These are phyloP conservation scores for Halictus quadricinctus DNA, from an alignment of 2,888 invertebrate genomes.

Conservation along the genomic window DNA sequence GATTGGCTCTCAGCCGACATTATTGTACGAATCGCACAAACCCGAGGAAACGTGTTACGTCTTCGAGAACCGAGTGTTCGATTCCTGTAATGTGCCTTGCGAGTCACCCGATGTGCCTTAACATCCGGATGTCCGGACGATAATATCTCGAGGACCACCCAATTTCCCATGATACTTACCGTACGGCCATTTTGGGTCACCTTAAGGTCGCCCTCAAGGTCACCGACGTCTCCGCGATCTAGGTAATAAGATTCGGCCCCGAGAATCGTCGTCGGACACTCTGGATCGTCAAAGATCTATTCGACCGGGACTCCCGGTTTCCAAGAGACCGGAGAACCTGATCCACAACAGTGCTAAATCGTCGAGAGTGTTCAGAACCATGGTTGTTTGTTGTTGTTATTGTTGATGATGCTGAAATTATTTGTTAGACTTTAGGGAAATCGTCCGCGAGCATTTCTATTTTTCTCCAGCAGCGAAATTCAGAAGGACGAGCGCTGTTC, in stretches of 20 bases:
- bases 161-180: slow-evolving; percentile 27
- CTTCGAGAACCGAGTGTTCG: slow-evolving; percentile 29
- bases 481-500: background rate
- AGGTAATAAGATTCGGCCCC: slow-evolving; percentile 30
- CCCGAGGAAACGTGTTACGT: slow-evolving; percentile 43
- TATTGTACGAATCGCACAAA: slow-evolving; percentile 52
- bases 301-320: background rate
- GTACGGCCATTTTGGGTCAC: background rate
- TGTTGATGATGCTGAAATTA: slow-evolving; percentile 23
- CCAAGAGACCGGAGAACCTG: background rate
- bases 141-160: slow-evolving; percentile 23
- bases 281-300: slow-evolving; percentile 21
- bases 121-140: slow-evolving; percentile 31
- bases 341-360: slow-evolving; percentile 19
- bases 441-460: slow-evolving; percentile 26
- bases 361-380: slow-evolving; percentile 21
- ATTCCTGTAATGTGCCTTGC: slow-evolving; percentile 45
- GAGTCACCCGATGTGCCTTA: slow-evolving; percentile 59
- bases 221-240: slow-evolving; percentile 31
- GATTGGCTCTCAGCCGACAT: slow-evolving; percentile 48
- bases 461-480: slow-evolving; percentile 4
- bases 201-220: background rate
- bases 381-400: slow-evolving; percentile 40
- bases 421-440: slow-evolving; percentile 25
- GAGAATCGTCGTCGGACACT: slow-evolving; percentile 5